phyloP scores from a whole-genome alignment of 2,113 vertebrate genomes.

The Eleginops maclovinus region DNA sequence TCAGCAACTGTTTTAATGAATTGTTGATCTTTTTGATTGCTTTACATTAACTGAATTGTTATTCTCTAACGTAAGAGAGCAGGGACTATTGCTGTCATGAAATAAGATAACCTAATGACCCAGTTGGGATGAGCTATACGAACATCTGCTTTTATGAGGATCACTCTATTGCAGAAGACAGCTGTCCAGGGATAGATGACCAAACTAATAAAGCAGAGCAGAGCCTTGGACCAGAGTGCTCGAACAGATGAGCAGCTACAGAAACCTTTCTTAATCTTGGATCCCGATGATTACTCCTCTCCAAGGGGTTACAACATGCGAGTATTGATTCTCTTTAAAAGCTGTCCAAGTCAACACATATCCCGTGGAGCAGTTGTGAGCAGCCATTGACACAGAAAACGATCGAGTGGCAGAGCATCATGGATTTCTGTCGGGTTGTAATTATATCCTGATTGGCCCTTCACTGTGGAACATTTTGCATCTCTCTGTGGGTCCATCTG shows the following conservation, averaged over 20 bases:
- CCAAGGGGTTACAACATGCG: slow-evolving; percentile 46
- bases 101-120: slow-evolving; percentile 10
- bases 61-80: not conserved
- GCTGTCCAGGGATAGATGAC: slow-evolving; percentile 41
- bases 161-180: slow-evolving; percentile 33
- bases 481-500: slow-evolving; percentile 50
- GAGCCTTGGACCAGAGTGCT: slow-evolving; percentile 40
- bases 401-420: slow-evolving; percentile 36
- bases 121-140: slow-evolving; percentile 13
- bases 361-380: slow-evolving; percentile 30
- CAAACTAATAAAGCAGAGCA: slow-evolving; percentile 45
- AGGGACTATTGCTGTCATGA: not conserved
- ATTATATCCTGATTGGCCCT: slow-evolving; percentile 54
- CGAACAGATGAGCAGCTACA: slow-evolving; percentile 46
- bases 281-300: slow-evolving; percentile 50
- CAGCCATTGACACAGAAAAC: slow-evolving; percentile 49
- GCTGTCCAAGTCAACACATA: slow-evolving; percentile 47
- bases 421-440: slow-evolving; percentile 52
- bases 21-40: not conserved
- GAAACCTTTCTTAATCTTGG: slow-evolving; percentile 60
- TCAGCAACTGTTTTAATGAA: not conserved
- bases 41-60: slow-evolving; percentile 4
- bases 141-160: slow-evolving; percentile 14
- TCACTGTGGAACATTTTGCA: slow-evolving; percentile 25
- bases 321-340: slow-evolving; percentile 52